Evolutionary conservation across 1,140 invertebrate genomes (phyloP), one percentile per base, ranked within the genome.

Genomic region (Euura lappo): DNA sequence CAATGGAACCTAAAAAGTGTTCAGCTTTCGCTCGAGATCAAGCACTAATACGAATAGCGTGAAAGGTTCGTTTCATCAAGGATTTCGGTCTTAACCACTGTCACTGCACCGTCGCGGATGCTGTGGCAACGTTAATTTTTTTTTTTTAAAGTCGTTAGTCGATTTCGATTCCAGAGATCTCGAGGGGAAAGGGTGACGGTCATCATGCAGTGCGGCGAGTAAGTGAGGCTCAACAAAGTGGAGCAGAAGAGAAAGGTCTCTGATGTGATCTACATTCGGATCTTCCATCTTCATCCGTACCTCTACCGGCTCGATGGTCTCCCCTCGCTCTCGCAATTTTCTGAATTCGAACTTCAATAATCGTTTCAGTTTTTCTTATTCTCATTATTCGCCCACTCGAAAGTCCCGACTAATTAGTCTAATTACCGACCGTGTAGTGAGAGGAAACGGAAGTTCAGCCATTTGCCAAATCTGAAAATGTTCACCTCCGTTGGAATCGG

Each of bases 191-290:
- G 51, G 51, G 51, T 60, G 51, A 60, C 51, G 51, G 51, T 60
- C 8, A 60, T 8, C 8, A 60, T 11, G 51, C 51, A 60, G 13
- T 8, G 10, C 51, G 51, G 51, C 51, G 51, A 60, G 51, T 60
- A 6, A 11, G 51, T 11, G 51, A 60, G 8, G 8, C 51, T n/a
- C 13, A 8, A 11, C 10, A 60, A 88, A 88, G 87, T 88, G 83
- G 87, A 84, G 87, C 86, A 87, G 81, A 88, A 86, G 86, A 87
- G 86, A 88, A 87, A 88, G 87, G 86, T 80, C 79, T 80, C 79
- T 8, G 51, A 81, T 84, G 86, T 87, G 87, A 86, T 87, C 87
- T 88, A 87, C 84, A 86, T 88, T 87, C 77, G 74, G 73, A 68
- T 73, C 76, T 73, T 28, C 28, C 45, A 79, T 71, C 76, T 73